phyloP scores from a whole-genome alignment of 2,888 invertebrate genomes.

The Chironomus tentans region DNA sequence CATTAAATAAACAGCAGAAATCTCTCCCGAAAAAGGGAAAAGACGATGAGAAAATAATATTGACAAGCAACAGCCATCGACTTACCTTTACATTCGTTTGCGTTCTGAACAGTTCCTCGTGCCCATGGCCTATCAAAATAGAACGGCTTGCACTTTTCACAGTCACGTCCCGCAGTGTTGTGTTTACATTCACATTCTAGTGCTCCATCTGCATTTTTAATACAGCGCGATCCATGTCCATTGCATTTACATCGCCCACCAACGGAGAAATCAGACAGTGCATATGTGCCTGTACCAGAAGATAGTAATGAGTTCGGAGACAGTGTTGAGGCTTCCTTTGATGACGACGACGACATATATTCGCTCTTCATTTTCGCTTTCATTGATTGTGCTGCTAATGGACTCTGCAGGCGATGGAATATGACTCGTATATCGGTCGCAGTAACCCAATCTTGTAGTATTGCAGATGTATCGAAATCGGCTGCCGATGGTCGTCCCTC shows the following conservation, averaged over 20 bases:
- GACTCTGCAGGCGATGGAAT: conserved; percentile 81
- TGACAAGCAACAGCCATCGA: conserved; percentile 30
- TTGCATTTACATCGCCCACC: conserved; percentile 99
- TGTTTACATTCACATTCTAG: conserved; percentile 94
- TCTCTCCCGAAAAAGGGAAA: neutral
- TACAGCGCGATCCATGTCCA: conserved; percentile 91
- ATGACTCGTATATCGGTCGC: conserved; percentile 94
- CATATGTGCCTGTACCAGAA: conserved; percentile 56
- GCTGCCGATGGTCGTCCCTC: conserved; percentile 92
- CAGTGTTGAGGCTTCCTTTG: conserved; percentile 33
- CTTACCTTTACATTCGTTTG: conserved; percentile 98
- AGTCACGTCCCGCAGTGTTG: conserved; percentile 96
- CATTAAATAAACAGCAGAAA: neutral
- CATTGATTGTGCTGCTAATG: conserved; percentile 35
- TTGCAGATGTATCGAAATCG: conserved; percentile 91
- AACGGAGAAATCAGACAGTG: conserved; percentile 94
- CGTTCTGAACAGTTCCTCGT: conserved; percentile 86
- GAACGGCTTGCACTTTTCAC: conserved; percentile 97
- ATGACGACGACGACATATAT: conserved; percentile 26
- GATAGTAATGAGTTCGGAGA: conserved; percentile 34
- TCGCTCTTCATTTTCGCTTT: conserved; percentile 32
- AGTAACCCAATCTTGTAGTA: conserved; percentile 97
- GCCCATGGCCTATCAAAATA: conserved; percentile 99
- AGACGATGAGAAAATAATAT: too few relatives aligned
- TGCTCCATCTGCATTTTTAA: conserved; percentile 59